Base-by-base conservation (phyloP, 2,113 vertebrate genomes). In the Burhinus bistriatus region DNA sequence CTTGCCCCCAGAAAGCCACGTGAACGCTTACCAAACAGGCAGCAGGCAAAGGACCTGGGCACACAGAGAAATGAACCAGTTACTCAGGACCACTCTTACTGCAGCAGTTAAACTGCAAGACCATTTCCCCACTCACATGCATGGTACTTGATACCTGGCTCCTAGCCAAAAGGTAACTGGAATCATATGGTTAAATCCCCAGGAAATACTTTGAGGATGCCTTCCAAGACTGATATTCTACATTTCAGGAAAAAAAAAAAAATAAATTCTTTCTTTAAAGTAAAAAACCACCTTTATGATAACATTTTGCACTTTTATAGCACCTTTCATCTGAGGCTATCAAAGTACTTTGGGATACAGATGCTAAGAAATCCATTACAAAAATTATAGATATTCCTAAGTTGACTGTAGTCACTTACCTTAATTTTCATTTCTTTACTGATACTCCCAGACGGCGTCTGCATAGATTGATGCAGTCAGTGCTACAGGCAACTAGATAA, bases 381-480 rank as follows among this genome's bases (percentile, higher is more conserved):
- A 95, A 97, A 97, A 93, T 83, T 91, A 91, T 51, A 66, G 70
- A 80, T 80, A 85, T 86, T 93, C 58, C 75, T 95, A 87, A 80
- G 0, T 3, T 85, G 84, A 86, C 49, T 93, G 81, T 51, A 88
- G 83, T 85, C 69, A 69, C 84, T 83, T 83, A 18, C 81, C 64
- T 76, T 83, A 80, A 97, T 97, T 96, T 95, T 73, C 70, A 95
- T 97, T 88, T 86, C 54, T 80, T 75, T 86, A 51, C 70, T 62
- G 70, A 62, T 72, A 34, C 75, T 80, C 49, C 38, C 66, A 76
- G 54, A 45, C 2, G 3, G 18, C 26, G 30, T 59, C 77, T 93
- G 57, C 70, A 70, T 11, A 82, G 95, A 82, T 64, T 87, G 91
- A 84, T 32, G 36, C 38, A 87, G 47, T 34, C 80, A 89, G 36